Base-by-base conservation (phyloP, 2,797 vertebrate genomes). In the Ctenopoma kingsleyae region DNA sequence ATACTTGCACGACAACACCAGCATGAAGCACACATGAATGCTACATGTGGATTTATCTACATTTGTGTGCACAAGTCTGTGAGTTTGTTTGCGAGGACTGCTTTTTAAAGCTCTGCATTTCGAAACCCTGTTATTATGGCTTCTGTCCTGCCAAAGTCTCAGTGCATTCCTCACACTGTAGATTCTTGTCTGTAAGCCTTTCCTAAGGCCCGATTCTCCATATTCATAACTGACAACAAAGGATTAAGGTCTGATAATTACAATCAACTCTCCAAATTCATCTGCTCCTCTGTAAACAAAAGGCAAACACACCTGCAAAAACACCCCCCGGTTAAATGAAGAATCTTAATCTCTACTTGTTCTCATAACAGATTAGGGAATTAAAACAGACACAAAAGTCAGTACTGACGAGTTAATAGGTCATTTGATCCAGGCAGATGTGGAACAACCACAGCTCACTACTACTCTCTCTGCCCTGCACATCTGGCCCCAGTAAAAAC, bases 401-500 rank as follows among this genome's bases (percentile, higher is more conserved):
- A 23, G 61, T 16, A 11, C 15, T 16, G 20, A 23, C 57, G 51
- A 78, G 48, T 71, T 65, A 67, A 61, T 49, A 35, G 72, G 81
- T 80, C 65, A 70, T 66, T 58, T 57, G 67, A 87, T 78, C 85
- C 80, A 63, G 79, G 75, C 90, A 93, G 87, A 92, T 94, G 90
- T 91, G 76, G 61, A 89, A 83, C 80, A 83, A 70, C 82, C 71
- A 52, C 80, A 90, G 68, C 76, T 78, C 54, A 80, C 76, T 83
- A 49, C 89, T 66, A 43, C 53, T 69, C 86, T 83, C 83, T 22
- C 81, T 66, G 76, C 85, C 74, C 78, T 80, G 83, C 91, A 93
- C 95, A 96, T 95, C 94, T 96, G 95, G 93, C 86, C 88, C 85
- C 82, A 89, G 91, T 92, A 87, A 85, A 83, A 82, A 82, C 91